A percentile compares a stretch with the other conserved stretches of the same genome.
Evolutionary conservation across 2,888 invertebrate genomes (phyloP).

Genomic region (Odontothrips loti): DNA sequence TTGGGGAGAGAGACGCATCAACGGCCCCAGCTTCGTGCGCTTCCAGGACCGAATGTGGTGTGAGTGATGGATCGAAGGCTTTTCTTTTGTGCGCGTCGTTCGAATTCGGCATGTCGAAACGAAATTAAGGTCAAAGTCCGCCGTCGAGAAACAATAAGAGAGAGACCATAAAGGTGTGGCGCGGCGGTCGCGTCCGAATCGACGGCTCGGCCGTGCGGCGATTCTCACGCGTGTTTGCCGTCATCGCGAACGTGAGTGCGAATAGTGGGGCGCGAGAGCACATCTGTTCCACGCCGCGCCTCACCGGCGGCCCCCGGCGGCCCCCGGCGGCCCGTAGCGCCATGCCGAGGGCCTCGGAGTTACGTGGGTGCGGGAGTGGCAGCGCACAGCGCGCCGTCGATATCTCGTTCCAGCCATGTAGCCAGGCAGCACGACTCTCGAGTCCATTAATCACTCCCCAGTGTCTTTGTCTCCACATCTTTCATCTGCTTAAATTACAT

Average conservation of each 20-base stretch:
- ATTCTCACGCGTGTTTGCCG: not conserved
- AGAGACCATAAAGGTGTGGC: not conserved
- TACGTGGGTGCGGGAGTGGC: not conserved
- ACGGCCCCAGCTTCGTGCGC: too few species aligned
- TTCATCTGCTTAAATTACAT: constrained; percentile 27
- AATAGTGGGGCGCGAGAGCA: constrained; percentile 4
- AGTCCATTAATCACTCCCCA: constrained; percentile 8
- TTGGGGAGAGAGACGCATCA: too few species aligned
- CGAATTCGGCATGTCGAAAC: constrained; percentile 15
- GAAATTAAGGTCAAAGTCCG: constrained; percentile 13
- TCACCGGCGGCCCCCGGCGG: not conserved
- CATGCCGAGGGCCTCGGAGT: too few species aligned
- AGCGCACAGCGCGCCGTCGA: not conserved
- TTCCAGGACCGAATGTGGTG: not conserved
- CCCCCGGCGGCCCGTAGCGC: not conserved
- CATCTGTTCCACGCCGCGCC: constrained; percentile 4
- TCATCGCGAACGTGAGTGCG: not conserved
- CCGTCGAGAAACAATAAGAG: not conserved
- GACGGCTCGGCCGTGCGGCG: not conserved
- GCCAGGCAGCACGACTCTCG: not conserved
- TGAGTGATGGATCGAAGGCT: not conserved
- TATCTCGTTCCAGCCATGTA: not conserved
- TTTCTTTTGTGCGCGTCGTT: not conserved
- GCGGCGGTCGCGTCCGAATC: not conserved
- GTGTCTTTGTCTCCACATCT: constrained; percentile 26